phyloP scores from a whole-genome alignment of 2,797 vertebrate genomes.

The Tragelaphus eurycerus region DNA sequence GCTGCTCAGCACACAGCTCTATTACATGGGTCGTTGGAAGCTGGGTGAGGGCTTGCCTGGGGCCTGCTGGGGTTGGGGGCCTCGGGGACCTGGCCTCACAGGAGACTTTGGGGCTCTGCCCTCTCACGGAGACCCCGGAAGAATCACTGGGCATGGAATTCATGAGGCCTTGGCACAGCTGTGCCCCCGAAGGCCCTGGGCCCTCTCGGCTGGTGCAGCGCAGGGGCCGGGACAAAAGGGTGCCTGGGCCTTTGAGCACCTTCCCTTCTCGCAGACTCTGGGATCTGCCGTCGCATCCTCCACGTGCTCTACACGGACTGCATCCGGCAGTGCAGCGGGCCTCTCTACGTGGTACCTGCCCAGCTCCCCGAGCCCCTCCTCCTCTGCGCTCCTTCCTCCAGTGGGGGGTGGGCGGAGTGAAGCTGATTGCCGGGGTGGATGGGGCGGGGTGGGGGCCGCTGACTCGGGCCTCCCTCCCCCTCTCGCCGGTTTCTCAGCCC shows the following conservation, averaged over 20 bases:
- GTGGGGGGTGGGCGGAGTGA: background rate
- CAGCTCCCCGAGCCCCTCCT: background rate
- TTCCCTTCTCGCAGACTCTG: constrained; percentile 86
- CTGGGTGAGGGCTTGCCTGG: constrained; percentile 83
- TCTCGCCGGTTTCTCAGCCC: constrained; percentile 19
- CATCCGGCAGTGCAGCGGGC: constrained; percentile 95
- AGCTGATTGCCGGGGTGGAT: background rate
- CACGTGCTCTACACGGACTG: constrained; percentile 95
- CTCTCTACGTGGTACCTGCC: constrained; percentile 95
- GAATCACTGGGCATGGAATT: background rate
- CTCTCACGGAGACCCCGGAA: background rate
- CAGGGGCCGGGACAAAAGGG: background rate
- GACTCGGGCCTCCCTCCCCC: background rate
- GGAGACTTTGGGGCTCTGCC: background rate
- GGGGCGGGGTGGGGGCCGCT: background rate
- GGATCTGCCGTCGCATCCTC: constrained; percentile 90
- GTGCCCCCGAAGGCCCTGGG: background rate
- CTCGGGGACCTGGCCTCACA: background rate
- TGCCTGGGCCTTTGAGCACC: background rate
- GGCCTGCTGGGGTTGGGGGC: background rate
- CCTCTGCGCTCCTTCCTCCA: background rate
- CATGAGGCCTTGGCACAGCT: background rate
- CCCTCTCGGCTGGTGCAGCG: rapidly evolving
- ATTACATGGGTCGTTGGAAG: constrained; percentile 98
- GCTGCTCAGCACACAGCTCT: constrained; percentile 97